These are phyloP conservation scores for Drosophila saltans DNA, from an alignment of 1,140 invertebrate species.

Conservation along the genomic window DNA sequence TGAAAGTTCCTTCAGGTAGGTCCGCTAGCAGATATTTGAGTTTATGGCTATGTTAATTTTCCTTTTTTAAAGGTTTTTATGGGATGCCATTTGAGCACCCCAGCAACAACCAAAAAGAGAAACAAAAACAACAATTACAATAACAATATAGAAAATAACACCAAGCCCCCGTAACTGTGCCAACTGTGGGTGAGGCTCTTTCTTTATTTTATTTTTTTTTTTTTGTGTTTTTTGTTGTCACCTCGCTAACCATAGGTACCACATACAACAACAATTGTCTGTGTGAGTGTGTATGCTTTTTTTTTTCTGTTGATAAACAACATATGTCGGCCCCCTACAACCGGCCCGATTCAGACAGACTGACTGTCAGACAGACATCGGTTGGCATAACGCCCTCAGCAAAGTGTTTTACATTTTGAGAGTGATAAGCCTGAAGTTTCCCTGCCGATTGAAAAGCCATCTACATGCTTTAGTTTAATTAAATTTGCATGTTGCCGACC, in stretches of 20 bases:
- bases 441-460: constrained; percentile 73
- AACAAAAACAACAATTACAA: neutral
- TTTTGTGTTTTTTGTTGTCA: constrained; percentile 21
- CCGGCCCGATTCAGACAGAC: constrained; percentile 5
- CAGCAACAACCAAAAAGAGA: constrained; percentile 8
- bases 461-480: constrained; percentile 57
- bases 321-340: constrained; percentile 54
- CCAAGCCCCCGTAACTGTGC: constrained; percentile 56
- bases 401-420: constrained; percentile 50
- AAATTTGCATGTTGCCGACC: constrained; percentile 43
- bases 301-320: constrained; percentile 49
- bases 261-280: constrained; percentile 12
- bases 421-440: constrained; percentile 57
- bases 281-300: neutral
- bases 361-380: neutral
- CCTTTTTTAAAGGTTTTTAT: constrained; percentile 64
- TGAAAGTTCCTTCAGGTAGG: constrained; percentile 38
- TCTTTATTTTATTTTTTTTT: constrained; percentile 34
- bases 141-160: constrained; percentile 2
- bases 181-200: constrained; percentile 58
- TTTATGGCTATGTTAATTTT: constrained; percentile 78
- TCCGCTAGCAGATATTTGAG: constrained; percentile 33
- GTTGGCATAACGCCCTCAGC: constrained; percentile 14
- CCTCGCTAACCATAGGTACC: neutral
- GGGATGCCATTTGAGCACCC: constrained; percentile 56